These are phyloP conservation scores for Pseudopipra pipra DNA, from an alignment of 2,113 vertebrate genomes.

Conservation along the genomic window DNA sequence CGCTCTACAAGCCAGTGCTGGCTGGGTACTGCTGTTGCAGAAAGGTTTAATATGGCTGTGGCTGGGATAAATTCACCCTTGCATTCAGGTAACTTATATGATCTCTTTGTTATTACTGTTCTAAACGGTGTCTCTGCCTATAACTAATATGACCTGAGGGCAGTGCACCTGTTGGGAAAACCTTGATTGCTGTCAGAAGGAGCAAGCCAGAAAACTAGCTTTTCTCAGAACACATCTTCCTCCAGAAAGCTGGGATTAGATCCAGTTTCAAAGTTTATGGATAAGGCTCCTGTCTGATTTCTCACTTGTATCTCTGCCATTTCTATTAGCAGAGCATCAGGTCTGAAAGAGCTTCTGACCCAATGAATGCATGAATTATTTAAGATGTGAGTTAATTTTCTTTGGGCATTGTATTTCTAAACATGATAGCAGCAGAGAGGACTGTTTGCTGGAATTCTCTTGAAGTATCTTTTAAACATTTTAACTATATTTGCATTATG, in stretches of 20 bases:
- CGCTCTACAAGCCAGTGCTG: neutral
- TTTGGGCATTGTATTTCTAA: neutral
- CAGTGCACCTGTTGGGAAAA: neutral
- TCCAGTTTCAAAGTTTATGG: constrained; percentile 30
- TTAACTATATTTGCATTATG: constrained; percentile 29
- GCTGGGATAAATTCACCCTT: neutral
- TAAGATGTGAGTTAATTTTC: constrained; percentile 34
- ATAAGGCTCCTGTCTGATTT: constrained; percentile 5
- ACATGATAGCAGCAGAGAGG: neutral
- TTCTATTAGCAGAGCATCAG: constrained; percentile 34
- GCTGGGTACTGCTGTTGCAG: neutral
- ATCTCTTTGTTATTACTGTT: neutral
- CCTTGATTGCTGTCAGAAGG: neutral
- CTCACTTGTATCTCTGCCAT: constrained; percentile 43
- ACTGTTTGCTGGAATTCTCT: constrained; percentile 7
- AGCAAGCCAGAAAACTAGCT: neutral
- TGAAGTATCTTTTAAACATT: constrained; percentile 16
- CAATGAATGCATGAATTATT: constrained; percentile 51
- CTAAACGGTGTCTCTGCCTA: neutral
- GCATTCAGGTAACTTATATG: neutral
- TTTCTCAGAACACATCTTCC: neutral
- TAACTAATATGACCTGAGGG: neutral
- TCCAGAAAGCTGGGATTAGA: neutral
- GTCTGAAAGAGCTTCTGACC: constrained; percentile 33
- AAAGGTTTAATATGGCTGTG: neutral